Conservation (phyloP, 2,797 vertebrate genomes). For the Pogonophryne albipinna region DNA sequence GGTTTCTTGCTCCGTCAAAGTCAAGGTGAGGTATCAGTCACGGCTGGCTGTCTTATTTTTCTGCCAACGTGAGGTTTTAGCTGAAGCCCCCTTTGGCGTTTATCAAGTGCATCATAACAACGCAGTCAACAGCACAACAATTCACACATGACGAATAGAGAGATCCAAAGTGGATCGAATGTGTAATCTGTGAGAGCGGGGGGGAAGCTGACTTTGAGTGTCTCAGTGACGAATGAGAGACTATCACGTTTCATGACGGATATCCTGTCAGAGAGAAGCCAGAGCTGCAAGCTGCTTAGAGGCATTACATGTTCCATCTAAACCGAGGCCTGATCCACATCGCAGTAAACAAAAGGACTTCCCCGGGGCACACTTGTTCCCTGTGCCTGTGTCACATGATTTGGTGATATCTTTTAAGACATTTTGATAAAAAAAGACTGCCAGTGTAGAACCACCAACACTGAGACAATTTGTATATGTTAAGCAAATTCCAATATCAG, state of each 20-base stretch:
- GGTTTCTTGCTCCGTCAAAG: conserved; percentile 62
- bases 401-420: conserved; percentile 30
- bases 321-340: conserved; percentile 49
- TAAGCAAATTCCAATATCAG: conserved; percentile 32
- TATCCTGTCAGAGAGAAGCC: conserved; percentile 59
- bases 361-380: conserved; percentile 33
- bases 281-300: conserved; percentile 60
- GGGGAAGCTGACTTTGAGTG: conserved; percentile 34
- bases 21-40: conserved; percentile 64
- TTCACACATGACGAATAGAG: conserved; percentile 73
- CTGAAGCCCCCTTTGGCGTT: conserved; percentile 36
- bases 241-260: conserved; percentile 69
- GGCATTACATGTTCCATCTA: conserved; percentile 54
- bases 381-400: conserved; percentile 18
- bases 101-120: conserved; percentile 56
- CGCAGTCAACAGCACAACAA: conserved; percentile 52
- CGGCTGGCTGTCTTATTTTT: conserved; percentile 49
- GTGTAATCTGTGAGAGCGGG: conserved; percentile 62
- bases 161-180: conserved; percentile 71
- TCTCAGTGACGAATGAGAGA: conserved; percentile 63
- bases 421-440: conserved; percentile 20
- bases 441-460: conserved; percentile 9
- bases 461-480: conserved; percentile 18
- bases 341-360: conserved; percentile 63
- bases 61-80: conserved; percentile 46